Evolutionary conservation across 2,113 vertebrate species (phyloP).

Genomic region (Athene cunicularia): DNA sequence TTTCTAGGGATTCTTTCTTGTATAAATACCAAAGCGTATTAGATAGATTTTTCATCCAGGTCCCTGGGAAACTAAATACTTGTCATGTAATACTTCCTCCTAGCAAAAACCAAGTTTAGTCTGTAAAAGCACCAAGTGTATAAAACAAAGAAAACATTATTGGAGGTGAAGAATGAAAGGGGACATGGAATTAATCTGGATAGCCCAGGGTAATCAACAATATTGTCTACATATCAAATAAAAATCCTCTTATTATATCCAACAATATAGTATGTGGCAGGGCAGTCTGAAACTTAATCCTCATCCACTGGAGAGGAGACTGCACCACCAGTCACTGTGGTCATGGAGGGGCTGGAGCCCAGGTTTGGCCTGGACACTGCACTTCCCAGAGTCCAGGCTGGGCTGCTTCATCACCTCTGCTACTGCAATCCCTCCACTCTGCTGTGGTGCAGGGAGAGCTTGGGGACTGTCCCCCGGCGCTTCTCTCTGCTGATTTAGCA

Average conservation of each 20-base stretch:
- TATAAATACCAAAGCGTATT: neutral
- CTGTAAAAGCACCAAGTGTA: neutral
- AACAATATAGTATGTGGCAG: neutral
- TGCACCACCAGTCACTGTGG: neutral
- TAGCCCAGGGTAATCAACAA: neutral
- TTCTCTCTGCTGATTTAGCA: neutral
- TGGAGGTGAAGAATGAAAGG: neutral
- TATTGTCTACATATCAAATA: neutral
- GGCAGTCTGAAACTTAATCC: neutral
- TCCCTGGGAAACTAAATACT: conserved; percentile 24
- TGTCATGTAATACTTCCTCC: conserved; percentile 20
- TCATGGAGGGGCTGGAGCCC: neutral
- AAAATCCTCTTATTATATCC: neutral
- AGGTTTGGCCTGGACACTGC: neutral
- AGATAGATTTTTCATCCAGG: neutral
- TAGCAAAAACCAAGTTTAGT: neutral
- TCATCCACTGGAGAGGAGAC: neutral
- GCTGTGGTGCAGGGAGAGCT: neutral
- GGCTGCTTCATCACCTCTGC: neutral
- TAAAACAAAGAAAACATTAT: conserved; percentile 16
- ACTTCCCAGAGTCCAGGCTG: neutral
- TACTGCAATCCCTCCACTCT: accelerated
- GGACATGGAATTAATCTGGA: neutral
- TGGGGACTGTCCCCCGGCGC: accelerated
- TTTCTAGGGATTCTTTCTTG: conserved; percentile 3